phyloP scores from a whole-genome alignment of 1,140 invertebrate genomes.

The Halyomorpha halys region DNA sequence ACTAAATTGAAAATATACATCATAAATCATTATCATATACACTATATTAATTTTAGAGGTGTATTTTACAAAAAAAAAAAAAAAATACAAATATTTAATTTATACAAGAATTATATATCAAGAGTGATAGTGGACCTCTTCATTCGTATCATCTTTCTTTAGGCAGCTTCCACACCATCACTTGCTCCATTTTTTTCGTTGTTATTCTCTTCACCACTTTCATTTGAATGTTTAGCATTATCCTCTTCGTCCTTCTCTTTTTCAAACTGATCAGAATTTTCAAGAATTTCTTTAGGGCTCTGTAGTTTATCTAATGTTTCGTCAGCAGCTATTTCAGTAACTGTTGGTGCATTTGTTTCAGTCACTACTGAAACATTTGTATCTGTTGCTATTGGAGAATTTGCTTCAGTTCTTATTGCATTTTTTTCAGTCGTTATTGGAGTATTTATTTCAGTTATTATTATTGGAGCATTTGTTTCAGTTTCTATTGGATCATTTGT shows the following conservation, averaged over 20 bases:
- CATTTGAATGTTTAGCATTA: slow-evolving; percentile 3
- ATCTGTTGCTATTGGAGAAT: not conserved
- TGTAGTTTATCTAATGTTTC: no score
- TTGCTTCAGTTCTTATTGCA: no score
- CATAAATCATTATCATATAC: no score
- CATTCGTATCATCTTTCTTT: not conserved
- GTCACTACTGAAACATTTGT: not conserved
- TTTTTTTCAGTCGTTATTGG: no score
- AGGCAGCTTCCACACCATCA: not conserved
- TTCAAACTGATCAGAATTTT: not conserved
- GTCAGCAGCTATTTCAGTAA: not conserved
- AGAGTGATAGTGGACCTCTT: no score
- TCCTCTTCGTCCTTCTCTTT: not conserved
- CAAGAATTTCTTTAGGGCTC: not conserved
- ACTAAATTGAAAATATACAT: no score
- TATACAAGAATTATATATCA: no score
- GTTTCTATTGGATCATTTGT: not conserved
- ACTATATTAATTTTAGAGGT: no score
- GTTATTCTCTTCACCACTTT: slow-evolving; percentile 8
- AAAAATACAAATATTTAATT: no score
- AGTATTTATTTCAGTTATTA: no score
- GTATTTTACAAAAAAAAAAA: no score
- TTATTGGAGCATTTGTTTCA: no score
- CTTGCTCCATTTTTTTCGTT: slow-evolving; percentile 6
- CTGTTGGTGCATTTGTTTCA: not conserved